A percentile compares a stretch with the other conserved stretches of the same genome.
phyloP scores from a whole-genome alignment of 2,888 invertebrate species.

The Leptinotarsa haldemani region DNA sequence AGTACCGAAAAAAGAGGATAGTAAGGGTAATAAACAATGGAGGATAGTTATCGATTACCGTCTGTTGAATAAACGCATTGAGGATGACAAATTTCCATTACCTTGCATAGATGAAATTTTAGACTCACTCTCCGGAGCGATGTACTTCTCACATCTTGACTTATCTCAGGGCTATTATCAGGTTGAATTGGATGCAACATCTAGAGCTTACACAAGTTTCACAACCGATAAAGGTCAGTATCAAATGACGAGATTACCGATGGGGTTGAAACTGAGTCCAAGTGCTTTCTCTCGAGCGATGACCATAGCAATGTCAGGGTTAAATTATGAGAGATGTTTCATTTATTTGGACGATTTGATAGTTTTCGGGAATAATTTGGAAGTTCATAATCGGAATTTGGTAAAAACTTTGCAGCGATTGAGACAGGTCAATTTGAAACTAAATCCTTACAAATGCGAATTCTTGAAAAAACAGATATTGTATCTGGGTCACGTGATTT shows the following conservation, averaged over 20 bases:
- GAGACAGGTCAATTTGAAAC: too few species aligned
- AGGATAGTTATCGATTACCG: too few species aligned
- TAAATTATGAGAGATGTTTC: slow-evolving; percentile 39
- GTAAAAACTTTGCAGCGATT: too few species aligned
- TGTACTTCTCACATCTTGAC: slow-evolving; percentile 50
- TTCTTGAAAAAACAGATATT: too few species aligned
- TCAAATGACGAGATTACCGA: slow-evolving; percentile 48
- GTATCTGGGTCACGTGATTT: too few species aligned
- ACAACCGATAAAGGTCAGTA: slow-evolving; percentile 49
- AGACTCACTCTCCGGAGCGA: slow-evolving; percentile 36
- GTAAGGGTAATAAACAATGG: too few species aligned
- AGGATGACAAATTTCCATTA: too few species aligned
- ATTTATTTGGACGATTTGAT: slow-evolving; percentile 21
- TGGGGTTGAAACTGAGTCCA: slow-evolving; percentile 51
- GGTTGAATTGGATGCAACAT: slow-evolving; percentile 44
- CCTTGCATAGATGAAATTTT: too few species aligned
- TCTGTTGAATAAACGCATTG: too few species aligned
- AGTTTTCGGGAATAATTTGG: background rate
- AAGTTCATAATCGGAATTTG: too few species aligned
- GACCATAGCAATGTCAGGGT: slow-evolving; percentile 48
- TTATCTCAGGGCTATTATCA: slow-evolving; percentile 51
- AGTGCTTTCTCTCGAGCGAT: slow-evolving; percentile 50
- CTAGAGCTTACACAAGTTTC: slow-evolving; percentile 49
- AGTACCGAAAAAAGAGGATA: slow-evolving; percentile 40
- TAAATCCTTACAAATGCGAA: too few species aligned